Evolutionary conservation across 1,140 invertebrate genomes (phyloP).

Genomic region (Drosophila triauraria): DNA sequence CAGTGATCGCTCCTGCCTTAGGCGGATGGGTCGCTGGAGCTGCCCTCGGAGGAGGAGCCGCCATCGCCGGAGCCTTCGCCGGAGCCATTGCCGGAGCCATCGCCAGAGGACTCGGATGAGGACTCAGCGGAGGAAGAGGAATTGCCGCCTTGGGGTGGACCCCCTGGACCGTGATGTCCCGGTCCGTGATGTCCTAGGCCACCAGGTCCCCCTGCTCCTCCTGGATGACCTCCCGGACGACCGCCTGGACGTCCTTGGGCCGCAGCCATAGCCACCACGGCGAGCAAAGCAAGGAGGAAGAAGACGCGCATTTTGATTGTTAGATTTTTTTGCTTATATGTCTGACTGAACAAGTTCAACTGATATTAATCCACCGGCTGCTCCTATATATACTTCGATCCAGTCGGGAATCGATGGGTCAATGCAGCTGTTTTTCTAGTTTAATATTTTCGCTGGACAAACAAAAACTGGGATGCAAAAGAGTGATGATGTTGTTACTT

Average conservation of each 20-base stretch:
- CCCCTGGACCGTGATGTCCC: too few species aligned
- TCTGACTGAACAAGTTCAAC: constrained; percentile 28
- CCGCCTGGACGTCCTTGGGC: not conserved
- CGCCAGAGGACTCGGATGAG: too few species aligned
- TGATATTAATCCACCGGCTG: not conserved
- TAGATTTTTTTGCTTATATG: not conserved
- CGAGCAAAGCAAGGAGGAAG: constrained; percentile 31
- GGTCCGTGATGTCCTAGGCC: too few species aligned
- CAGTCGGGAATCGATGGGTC: not conserved
- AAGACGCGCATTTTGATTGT: constrained; percentile 23
- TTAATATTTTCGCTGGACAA: constrained; percentile 21
- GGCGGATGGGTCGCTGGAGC: too few species aligned
- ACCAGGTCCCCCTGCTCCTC: too few species aligned
- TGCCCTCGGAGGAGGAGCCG: too few species aligned
- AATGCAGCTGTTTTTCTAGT: constrained; percentile 15
- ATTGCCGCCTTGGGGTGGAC: too few species aligned
- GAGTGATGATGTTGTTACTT: not conserved
- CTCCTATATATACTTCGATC: constrained; percentile 25
- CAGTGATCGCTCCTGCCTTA: too few species aligned
- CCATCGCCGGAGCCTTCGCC: too few species aligned
- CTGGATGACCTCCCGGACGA: too few species aligned
- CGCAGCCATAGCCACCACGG: constrained; percentile 25
- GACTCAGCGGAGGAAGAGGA: too few species aligned
- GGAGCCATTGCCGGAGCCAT: too few species aligned
- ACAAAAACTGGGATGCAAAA: constrained; percentile 12